phyloP scores from a whole-genome alignment of 2,113 vertebrate genomes.

The Gymnocephalus cernua region DNA sequence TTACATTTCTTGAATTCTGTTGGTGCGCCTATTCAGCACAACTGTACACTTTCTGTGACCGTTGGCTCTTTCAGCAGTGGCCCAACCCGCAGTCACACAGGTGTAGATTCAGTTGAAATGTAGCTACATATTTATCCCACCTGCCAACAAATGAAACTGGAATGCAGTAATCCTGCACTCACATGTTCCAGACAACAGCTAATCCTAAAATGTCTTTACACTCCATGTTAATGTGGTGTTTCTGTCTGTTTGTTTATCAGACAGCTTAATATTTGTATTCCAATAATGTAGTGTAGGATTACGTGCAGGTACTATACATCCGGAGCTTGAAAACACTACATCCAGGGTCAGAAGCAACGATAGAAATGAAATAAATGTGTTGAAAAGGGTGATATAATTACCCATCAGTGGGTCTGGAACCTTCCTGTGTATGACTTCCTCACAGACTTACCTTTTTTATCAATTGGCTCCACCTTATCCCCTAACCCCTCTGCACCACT shows the following conservation, averaged over 20 bases:
- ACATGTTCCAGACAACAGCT: constrained; percentile 9
- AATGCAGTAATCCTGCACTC: constrained; percentile 16
- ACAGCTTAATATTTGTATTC: background rate
- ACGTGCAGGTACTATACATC: too few species aligned
- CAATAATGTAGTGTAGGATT: background rate
- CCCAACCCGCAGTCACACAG: background rate
- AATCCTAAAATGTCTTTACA: constrained; percentile 12
- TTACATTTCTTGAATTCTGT: background rate
- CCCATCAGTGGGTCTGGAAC: background rate
- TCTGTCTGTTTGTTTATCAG: background rate
- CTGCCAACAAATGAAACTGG: constrained; percentile 16
- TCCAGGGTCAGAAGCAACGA: background rate
- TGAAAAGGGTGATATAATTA: background rate
- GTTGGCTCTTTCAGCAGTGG: background rate
- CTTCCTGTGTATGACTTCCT: background rate
- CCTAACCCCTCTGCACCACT: background rate
- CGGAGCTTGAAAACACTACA: background rate
- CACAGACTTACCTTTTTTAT: background rate
- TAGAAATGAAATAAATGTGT: background rate
- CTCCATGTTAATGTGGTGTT: background rate
- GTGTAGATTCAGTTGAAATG: background rate
- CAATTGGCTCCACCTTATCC: constrained; percentile 22
- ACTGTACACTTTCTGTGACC: background rate
- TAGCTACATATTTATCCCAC: background rate
- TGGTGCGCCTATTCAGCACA: background rate